A percentile compares a stretch with the other conserved stretches of the same genome.
These are phyloP conservation scores for Aphelenchoides fujianensis DNA, from an alignment of 1,140 invertebrate species.

Conservation along the genomic window DNA sequence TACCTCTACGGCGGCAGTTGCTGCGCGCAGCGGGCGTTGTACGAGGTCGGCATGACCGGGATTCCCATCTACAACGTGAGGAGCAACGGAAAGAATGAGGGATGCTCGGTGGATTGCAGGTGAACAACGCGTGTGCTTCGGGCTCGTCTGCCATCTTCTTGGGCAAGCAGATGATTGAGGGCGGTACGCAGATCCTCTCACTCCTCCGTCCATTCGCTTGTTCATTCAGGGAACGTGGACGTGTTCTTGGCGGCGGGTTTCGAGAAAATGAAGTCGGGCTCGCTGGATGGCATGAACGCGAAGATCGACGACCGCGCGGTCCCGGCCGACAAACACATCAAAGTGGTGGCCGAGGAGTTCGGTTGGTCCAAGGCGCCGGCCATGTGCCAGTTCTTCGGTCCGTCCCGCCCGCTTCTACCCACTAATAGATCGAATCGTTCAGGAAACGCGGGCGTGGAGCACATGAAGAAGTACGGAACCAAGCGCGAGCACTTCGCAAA, in stretches of 20 bases:
- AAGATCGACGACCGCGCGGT: slow-evolving; percentile 75
- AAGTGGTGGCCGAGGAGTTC: slow-evolving; percentile 75
- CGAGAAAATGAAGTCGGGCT: slow-evolving; percentile 93
- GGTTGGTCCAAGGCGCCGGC: slow-evolving; percentile 78
- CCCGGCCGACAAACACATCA: slow-evolving; percentile 88
- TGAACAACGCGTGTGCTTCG: slow-evolving; percentile 95
- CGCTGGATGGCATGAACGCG: slow-evolving; percentile 72
- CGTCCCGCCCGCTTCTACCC: no score
- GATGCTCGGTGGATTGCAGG: slow-evolving; percentile 55
- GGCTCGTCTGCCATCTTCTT: slow-evolving; percentile 84
- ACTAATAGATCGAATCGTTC: slow-evolving; percentile 87
- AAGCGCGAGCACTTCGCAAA: slow-evolving; percentile 88
- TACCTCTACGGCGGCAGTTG: slow-evolving; percentile 96
- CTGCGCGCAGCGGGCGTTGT: slow-evolving; percentile 85
- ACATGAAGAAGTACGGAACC: slow-evolving; percentile 91
- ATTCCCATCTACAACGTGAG: slow-evolving; percentile 89
- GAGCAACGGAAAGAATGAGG: neutral
- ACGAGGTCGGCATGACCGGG: slow-evolving; percentile 88
- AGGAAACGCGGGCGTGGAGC: slow-evolving; percentile 89
- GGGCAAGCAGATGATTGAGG: slow-evolving; percentile 82
- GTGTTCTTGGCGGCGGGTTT: slow-evolving; percentile 89
- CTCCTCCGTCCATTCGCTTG: no score
- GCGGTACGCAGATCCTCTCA: no score
- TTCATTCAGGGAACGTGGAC: slow-evolving; percentile 71
- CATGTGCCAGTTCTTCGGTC: slow-evolving; percentile 83